A percentile compares a stretch with the other conserved stretches of the same genome.
Evolutionary conservation across 2,113 vertebrate genomes (phyloP).

Genomic region (Erythrocercus mccallii): DNA sequence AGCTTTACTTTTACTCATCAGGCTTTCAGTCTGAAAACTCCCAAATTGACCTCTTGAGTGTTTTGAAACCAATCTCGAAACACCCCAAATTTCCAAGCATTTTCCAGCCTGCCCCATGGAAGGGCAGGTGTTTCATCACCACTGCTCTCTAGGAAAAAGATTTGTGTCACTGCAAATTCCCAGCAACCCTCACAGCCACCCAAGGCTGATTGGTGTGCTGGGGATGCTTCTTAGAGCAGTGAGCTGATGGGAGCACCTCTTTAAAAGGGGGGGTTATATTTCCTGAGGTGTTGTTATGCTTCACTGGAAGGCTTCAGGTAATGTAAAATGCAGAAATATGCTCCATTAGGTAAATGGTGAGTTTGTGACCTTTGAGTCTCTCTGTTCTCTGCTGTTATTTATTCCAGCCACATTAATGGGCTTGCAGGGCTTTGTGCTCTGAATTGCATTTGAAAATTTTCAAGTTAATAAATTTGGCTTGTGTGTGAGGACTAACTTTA

Average conservation of each 20-base stretch:
- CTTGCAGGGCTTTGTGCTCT: not conserved
- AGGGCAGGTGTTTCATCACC: not conserved
- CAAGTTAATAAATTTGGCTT: not conserved
- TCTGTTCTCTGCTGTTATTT: not conserved
- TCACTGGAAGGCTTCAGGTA: not conserved
- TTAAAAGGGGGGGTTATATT: not conserved
- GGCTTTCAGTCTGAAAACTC: not conserved
- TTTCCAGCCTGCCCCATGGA: not conserved
- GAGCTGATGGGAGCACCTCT: not conserved
- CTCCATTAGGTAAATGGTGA: not conserved
- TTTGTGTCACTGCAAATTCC: not conserved
- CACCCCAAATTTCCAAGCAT: not conserved
- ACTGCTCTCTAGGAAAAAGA: not conserved
- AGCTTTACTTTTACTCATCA: not conserved
- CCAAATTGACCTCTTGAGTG: not conserved
- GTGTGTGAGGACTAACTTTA: not conserved
- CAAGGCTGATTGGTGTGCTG: fast-evolving
- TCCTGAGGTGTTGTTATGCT: not conserved
- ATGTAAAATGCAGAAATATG: not conserved
- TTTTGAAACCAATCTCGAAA: not conserved
- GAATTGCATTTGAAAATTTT: not conserved
- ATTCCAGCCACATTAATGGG: not conserved
- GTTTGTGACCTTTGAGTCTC: not conserved
- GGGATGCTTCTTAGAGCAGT: not conserved
- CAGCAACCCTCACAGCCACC: not conserved